These are phyloP conservation scores for Spheniscus mendiculus DNA, from an alignment of 2,113 vertebrate species.

Conservation along the genomic window DNA sequence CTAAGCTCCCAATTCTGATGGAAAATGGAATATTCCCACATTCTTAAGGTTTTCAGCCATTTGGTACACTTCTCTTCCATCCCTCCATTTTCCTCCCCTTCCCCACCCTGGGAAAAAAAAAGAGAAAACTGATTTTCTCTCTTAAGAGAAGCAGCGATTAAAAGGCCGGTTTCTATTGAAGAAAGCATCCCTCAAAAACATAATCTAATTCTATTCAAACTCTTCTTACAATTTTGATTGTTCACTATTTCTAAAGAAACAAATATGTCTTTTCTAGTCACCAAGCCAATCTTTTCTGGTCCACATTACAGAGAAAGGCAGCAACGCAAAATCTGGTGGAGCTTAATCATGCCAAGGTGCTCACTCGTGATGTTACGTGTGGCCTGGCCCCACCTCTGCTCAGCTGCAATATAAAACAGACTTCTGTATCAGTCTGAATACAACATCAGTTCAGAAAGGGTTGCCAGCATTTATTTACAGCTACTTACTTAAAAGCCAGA, in stretches of 20 bases:
- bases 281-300: neutral
- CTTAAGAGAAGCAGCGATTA: neutral
- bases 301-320: neutral
- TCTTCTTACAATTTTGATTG: neutral
- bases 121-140: neutral
- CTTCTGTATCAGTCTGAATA: neutral
- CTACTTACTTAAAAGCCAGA: neutral
- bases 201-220: neutral
- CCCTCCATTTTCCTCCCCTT: neutral
- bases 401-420: neutral
- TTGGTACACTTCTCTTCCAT: neutral
- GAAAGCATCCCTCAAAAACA: neutral
- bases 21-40: neutral
- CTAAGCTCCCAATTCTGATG: neutral
- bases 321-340: neutral
- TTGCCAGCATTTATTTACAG: neutral
- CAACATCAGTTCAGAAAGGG: neutral
- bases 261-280: neutral
- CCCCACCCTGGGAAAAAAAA: neutral
- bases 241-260: neutral
- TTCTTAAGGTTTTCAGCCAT: neutral
- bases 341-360: neutral
- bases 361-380: rapidly evolving
- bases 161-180: neutral
- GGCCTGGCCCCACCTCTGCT: neutral